Evolutionary conservation across 2,113 vertebrate genomes (phyloP).

Genomic region (Entomyzon cyanotis): DNA sequence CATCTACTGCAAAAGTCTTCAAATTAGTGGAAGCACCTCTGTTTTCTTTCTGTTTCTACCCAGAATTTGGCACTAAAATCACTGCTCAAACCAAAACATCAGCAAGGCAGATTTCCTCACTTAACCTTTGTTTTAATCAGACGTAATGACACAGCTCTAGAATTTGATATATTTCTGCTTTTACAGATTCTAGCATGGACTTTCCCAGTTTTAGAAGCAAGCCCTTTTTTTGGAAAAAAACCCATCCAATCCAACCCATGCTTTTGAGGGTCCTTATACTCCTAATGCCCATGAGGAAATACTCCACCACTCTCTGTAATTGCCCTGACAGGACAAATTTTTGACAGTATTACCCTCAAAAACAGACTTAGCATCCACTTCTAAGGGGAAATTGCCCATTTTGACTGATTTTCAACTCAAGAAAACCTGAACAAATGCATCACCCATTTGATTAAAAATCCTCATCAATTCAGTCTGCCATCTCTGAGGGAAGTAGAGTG

Average conservation of each 20-base stretch:
- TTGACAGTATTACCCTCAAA: not conserved
- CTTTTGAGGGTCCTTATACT: not conserved
- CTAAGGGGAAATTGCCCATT: not conserved
- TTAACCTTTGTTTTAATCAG: not conserved
- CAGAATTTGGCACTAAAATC: not conserved
- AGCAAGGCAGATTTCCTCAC: not conserved
- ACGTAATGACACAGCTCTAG: not conserved
- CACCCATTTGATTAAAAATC: not conserved
- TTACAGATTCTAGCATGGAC: not conserved
- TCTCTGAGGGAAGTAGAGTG: not conserved
- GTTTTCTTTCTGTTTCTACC: not conserved
- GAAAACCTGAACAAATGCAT: not conserved
- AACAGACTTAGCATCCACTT: not conserved
- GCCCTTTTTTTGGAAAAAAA: not conserved
- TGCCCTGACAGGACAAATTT: not conserved
- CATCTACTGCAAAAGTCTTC: not conserved
- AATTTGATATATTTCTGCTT: not conserved
- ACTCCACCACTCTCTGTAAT: not conserved
- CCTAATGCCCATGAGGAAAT: not conserved
- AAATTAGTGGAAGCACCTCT: not conserved
- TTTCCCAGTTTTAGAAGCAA: not conserved
- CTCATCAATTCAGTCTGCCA: not conserved
- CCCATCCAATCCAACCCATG: not conserved
- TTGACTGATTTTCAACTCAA: not conserved
- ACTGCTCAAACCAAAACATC: not conserved